These are phyloP conservation scores for Lottia gigantea DNA, from an alignment of 2,888 invertebrate genomes.

Conservation along the genomic window DNA sequence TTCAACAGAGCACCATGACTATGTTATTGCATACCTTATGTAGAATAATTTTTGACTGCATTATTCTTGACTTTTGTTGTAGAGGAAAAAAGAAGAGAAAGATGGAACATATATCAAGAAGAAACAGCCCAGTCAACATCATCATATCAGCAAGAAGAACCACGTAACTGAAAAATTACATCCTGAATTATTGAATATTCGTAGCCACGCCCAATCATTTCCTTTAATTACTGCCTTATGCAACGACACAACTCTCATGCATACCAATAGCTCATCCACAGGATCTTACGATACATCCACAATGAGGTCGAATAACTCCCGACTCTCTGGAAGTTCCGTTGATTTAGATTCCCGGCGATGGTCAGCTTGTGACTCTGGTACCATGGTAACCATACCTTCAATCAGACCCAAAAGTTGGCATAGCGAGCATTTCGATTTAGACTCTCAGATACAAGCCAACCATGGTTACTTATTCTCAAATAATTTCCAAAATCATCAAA, in stretches of 20 bases:
- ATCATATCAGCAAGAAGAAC: slow-evolving; percentile 19
- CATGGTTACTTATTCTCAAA: slow-evolving; percentile 14
- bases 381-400: slow-evolving; percentile 40
- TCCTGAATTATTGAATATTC: slow-evolving; percentile 58
- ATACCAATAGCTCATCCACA: slow-evolving; percentile 41
- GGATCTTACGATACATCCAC: slow-evolving; percentile 52
- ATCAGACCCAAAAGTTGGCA: slow-evolving; percentile 63
- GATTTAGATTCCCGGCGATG: slow-evolving; percentile 53
- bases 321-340: slow-evolving; percentile 48
- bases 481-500: slow-evolving; percentile 46
- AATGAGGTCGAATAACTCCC: slow-evolving; percentile 51
- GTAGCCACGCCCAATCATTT: slow-evolving; percentile 69
- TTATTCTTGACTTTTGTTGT: too few species aligned
- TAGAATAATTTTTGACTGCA: too few species aligned
- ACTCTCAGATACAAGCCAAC: slow-evolving; percentile 41
- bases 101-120: slow-evolving; percentile 10
- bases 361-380: slow-evolving; percentile 49
- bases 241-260: slow-evolving; percentile 85
- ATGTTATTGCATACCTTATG: too few species aligned
- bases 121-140: neutral
- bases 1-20: too few species aligned
- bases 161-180: slow-evolving; percentile 46
- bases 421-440: slow-evolving; percentile 60
- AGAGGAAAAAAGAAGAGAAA: neutral
- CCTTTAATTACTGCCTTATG: slow-evolving; percentile 93